phyloP scores from a whole-genome alignment of 2,113 vertebrate genomes.

The Thalassoma bifasciatum region DNA sequence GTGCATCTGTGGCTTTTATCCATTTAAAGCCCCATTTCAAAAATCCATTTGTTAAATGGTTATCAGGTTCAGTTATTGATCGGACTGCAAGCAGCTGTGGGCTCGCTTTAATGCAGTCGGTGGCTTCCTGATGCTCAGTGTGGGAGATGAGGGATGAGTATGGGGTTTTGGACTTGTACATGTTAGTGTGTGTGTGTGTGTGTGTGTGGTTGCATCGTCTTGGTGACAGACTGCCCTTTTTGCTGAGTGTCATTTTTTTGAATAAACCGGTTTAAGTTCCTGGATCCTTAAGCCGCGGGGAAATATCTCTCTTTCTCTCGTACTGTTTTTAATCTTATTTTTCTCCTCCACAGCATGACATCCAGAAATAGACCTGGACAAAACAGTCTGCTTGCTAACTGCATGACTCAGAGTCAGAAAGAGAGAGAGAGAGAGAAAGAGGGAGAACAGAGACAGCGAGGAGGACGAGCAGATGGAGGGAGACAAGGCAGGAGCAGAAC shows the following conservation, averaged over 20 bases:
- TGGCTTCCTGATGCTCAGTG: conserved; percentile 33
- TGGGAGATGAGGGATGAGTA: conserved; percentile 44
- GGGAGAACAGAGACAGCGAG: conserved; percentile 14
- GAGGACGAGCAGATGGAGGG: conserved; percentile 3
- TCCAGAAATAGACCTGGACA: conserved; percentile 77
- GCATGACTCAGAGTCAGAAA: conserved; percentile 60
- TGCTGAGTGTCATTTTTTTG: conserved; percentile 50
- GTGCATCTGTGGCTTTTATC: conserved; percentile 38
- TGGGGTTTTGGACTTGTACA: conserved; percentile 33
- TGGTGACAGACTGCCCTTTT: conserved; percentile 57
- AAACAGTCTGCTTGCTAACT: conserved; percentile 70
- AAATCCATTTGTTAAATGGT: conserved; percentile 73
- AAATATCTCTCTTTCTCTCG: conserved; percentile 54
- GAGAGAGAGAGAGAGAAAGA: conserved; percentile 5
- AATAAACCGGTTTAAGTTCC: conserved; percentile 68
- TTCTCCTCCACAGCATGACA: conserved; percentile 62
- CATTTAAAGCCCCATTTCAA: conserved; percentile 64
- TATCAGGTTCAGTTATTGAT: conserved; percentile 73
- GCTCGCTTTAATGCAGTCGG: conserved; percentile 40
- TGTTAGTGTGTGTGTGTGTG: conserved; percentile 7
- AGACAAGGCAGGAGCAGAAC: conserved; percentile 17
- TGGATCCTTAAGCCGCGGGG: conserved; percentile 62
- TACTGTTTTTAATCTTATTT: conserved; percentile 74
- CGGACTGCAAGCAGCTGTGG: conserved; percentile 31
- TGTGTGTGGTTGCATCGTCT: conserved; percentile 23